These are phyloP conservation scores for Malurus alboscapulatus DNA, from an alignment of 2,113 vertebrate species.

Conservation along the genomic window DNA sequence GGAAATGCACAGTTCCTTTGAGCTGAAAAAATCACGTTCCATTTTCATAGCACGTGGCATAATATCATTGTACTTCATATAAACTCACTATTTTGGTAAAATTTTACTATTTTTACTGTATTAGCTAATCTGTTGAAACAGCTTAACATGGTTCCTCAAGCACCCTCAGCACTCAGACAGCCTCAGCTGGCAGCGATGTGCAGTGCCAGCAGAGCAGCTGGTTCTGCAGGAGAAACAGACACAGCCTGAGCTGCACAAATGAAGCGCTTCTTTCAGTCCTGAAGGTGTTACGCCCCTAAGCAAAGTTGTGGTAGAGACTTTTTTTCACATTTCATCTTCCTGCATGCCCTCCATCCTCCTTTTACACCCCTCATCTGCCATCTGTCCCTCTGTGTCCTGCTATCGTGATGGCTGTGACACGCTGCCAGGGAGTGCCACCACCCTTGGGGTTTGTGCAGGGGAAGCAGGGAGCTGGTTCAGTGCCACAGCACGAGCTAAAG, in stretches of 20 bases:
- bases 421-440: not conserved
- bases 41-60: not conserved
- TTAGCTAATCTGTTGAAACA: slow-evolving; percentile 26
- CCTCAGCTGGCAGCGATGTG: not conserved
- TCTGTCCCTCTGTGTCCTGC: not conserved
- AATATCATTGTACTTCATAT: not conserved
- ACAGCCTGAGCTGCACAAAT: not conserved
- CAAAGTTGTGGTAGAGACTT: not conserved
- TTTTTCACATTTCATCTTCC: not conserved
- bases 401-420: not conserved
- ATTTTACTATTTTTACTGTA: slow-evolving; percentile 9
- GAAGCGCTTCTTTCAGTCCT: slow-evolving; percentile 4
- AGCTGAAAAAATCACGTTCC: not conserved
- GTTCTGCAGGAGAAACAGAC: not conserved
- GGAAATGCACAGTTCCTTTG: not conserved
- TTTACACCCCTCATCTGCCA: not conserved
- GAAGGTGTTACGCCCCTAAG: not conserved
- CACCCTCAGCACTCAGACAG: not conserved
- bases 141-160: not conserved
- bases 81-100: not conserved
- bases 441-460: not conserved
- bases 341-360: not conserved
- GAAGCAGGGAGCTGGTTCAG: not conserved
- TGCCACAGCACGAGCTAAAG: not conserved
- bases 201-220: slow-evolving; percentile 35